Conservation (phyloP, 1,140 invertebrate genomes). For the Copidosoma floridanum region DNA sequence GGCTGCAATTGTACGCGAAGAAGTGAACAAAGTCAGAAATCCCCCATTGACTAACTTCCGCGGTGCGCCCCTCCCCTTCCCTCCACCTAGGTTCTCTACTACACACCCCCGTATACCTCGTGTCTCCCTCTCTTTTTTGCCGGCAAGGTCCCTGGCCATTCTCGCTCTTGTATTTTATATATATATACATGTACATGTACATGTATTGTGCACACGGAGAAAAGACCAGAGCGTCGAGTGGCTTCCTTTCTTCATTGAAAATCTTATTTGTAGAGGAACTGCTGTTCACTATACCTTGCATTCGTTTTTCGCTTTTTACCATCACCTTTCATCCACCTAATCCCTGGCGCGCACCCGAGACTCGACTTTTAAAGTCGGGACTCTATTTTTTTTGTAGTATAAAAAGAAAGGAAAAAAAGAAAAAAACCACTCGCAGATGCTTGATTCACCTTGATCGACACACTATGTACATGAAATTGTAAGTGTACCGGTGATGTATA, state of each 20-base stretch:
- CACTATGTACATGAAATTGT: too few relatives aligned
- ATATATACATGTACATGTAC: too few relatives aligned
- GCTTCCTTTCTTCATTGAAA: conserved; percentile 21
- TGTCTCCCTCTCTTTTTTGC: background rate
- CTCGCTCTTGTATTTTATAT: background rate
- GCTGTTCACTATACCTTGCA: too few relatives aligned
- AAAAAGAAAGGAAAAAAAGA: too few relatives aligned
- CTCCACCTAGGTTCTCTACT: too few relatives aligned
- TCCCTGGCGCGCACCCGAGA: background rate
- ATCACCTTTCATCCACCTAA: conserved; percentile 22
- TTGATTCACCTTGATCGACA: conserved; percentile 21
- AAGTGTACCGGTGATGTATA: too few relatives aligned
- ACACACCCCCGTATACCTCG: conserved; percentile 1
- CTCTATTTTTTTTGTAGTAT: too few relatives aligned
- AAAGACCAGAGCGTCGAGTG: conserved; percentile 12
- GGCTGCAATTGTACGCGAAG: conserved; percentile 12
- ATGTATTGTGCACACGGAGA: background rate
- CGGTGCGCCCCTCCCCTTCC: background rate
- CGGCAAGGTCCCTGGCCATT: too few relatives aligned
- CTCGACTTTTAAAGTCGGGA: conserved; percentile 13
- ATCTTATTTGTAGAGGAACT: conserved; percentile 29
- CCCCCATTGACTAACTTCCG: conserved; percentile 28
- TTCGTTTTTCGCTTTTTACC: conserved; percentile 19
- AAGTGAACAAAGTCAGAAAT: conserved; percentile 26
- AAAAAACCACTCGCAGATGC: background rate